Conservation (phyloP, 2,797 vertebrate species). For the Threskiornis aethiopicus region DNA sequence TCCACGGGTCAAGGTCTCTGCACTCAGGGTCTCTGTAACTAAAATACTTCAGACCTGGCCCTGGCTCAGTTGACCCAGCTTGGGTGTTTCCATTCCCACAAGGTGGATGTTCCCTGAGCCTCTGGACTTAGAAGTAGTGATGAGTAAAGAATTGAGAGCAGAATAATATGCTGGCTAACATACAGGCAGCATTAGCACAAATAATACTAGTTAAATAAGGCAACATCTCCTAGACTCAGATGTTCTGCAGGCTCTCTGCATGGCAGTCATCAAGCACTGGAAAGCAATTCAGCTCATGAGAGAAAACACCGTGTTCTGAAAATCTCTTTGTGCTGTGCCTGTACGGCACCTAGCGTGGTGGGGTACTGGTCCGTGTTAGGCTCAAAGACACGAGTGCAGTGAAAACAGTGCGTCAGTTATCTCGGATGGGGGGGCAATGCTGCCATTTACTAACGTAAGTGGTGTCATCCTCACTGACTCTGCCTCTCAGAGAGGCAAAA, state of each 20-base stretch:
- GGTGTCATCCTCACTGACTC: not conserved
- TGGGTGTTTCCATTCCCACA: not conserved
- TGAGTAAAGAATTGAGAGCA: not conserved
- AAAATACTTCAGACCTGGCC: not conserved
- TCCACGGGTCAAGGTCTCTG: not conserved
- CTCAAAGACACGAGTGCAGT: rapidly evolving
- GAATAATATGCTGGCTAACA: not conserved
- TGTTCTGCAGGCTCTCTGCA: not conserved
- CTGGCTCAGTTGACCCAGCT: rapidly evolving
- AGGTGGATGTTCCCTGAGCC: not conserved
- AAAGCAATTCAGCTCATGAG: not conserved
- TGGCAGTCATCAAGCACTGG: not conserved
- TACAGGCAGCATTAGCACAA: not conserved
- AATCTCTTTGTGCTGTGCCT: not conserved
- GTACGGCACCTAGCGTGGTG: not conserved
- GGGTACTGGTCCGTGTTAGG: not conserved
- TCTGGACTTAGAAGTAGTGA: not conserved
- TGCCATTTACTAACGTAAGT: not conserved
- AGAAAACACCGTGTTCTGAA: not conserved
- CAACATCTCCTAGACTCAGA: not conserved
- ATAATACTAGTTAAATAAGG: not conserved
- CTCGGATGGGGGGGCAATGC: not conserved
- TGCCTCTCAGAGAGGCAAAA: not conserved
- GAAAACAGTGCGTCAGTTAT: not conserved
- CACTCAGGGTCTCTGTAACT: not conserved